Evolutionary conservation across 2,113 vertebrate species (phyloP).

Genomic region (Pteronura brasiliensis): DNA sequence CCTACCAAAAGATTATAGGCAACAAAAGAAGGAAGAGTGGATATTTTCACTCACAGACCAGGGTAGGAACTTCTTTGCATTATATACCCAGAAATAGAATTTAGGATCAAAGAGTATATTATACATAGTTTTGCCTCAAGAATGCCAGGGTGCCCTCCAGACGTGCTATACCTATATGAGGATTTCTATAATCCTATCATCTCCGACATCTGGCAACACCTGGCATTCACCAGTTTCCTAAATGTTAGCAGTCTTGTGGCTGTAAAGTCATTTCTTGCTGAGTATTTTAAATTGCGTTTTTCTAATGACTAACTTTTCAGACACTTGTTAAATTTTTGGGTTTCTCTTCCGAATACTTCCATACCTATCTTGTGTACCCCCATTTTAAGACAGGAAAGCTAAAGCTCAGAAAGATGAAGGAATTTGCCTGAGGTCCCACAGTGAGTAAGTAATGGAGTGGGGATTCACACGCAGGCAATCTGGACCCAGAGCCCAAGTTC

Average conservation of each 20-base stretch:
- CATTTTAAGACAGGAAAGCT: not conserved
- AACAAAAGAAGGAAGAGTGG: not conserved
- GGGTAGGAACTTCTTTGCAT: not conserved
- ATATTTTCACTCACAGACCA: not conserved
- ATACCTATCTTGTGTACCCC: too few species aligned
- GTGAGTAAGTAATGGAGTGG: not conserved
- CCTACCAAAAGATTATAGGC: not conserved
- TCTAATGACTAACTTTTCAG: not conserved
- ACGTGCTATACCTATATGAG: not conserved
- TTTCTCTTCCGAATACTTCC: not conserved
- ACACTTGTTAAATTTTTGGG: not conserved
- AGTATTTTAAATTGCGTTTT: not conserved
- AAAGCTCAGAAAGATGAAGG: not conserved
- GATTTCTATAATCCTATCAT: not conserved
- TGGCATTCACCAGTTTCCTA: not conserved
- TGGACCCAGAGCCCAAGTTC: not conserved
- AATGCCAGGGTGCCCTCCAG: not conserved
- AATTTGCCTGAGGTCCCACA: not conserved
- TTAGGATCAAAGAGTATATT: not conserved
- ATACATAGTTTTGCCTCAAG: not conserved
- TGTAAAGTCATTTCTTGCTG: fast-evolving
- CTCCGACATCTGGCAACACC: not conserved
- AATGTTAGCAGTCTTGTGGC: not conserved
- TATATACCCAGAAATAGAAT: not conserved
- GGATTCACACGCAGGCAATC: not conserved